Percentiles rank a stretch among this genome's conserved stretches.
Conservation (phyloP, 37 sponge, comb jelly and placozoan species). For the Geodia barretti region DNA sequence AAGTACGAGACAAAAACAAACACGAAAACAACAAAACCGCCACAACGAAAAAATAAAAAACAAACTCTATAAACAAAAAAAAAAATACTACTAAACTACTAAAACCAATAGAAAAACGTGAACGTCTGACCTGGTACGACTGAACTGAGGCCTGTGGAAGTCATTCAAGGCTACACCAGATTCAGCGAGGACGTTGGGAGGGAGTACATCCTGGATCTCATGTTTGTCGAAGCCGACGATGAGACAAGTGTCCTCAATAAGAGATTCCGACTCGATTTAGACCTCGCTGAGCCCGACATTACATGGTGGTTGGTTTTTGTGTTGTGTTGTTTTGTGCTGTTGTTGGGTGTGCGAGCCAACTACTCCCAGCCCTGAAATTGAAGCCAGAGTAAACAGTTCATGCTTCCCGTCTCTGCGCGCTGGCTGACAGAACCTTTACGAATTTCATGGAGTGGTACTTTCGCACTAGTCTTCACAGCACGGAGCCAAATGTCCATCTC, state of each 20-base stretch:
- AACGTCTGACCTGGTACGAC: not conserved
- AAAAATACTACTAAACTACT: not conserved
- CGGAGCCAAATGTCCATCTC: slow-evolving; percentile 32
- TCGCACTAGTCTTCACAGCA: not conserved
- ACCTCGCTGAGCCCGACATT: too few species aligned
- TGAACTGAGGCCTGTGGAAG: slow-evolving; percentile 5
- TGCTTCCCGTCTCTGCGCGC: too few species aligned
- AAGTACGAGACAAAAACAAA: too few species aligned
- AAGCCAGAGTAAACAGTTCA: not conserved
- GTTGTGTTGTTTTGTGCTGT: too few species aligned
- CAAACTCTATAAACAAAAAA: not conserved
- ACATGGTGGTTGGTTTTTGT: too few species aligned
- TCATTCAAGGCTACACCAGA: slow-evolving; percentile 28
- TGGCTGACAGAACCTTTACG: not conserved
- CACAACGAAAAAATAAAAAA: too few species aligned
- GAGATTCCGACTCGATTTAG: slow-evolving; percentile 15
- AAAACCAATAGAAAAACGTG: not conserved
- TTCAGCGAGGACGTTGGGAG: slow-evolving; percentile 3
- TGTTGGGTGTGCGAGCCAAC: not conserved
- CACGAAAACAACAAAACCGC: too few species aligned
- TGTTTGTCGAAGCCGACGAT: slow-evolving; percentile 1
- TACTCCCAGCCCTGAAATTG: not conserved
- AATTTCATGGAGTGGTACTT: slow-evolving; percentile 19
- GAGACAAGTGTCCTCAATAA: not conserved
- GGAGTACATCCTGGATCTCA: slow-evolving; percentile 34